Percentiles rank a stretch among this genome's conserved stretches.
Evolutionary conservation across 2,888 invertebrate species (phyloP).

Genomic region (Pachymerium ferrugineum): DNA sequence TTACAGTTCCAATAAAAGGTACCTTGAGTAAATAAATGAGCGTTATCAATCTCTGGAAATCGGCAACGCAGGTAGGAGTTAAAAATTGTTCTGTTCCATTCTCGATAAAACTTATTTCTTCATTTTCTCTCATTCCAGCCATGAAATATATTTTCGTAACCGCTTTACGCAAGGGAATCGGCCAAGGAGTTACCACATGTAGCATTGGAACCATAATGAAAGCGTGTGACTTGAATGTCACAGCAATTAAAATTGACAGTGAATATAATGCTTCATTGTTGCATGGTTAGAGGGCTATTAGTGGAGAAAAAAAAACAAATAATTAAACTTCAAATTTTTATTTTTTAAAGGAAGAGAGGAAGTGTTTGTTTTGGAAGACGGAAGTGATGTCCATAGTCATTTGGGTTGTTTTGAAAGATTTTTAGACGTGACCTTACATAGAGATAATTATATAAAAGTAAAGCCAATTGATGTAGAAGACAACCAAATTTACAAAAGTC

Average conservation of each 20-base stretch:
- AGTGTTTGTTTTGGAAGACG: slow-evolving; percentile 97
- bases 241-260: slow-evolving; percentile 98
- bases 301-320: background rate
- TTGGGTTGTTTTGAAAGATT: slow-evolving; percentile 99
- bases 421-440: slow-evolving; percentile 86
- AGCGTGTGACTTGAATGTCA: slow-evolving; percentile 89
- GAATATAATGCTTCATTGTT: slow-evolving; percentile 72
- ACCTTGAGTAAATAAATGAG: too few relatives aligned
- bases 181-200: slow-evolving; percentile 92
- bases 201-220: slow-evolving; percentile 93
- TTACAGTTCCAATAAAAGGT: too few relatives aligned
- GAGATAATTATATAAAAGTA: slow-evolving; percentile 97
- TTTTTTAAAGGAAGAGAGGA: slow-evolving; percentile 70
- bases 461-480: slow-evolving; percentile 97
- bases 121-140: too few relatives aligned
- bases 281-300: too few relatives aligned
- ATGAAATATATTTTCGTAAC: slow-evolving; percentile 99
- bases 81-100: too few relatives aligned
- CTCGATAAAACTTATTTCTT: too few relatives aligned
- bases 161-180: slow-evolving; percentile 98
- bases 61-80: too few relatives aligned
- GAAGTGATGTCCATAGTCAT: slow-evolving; percentile 98
- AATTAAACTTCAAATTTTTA: background rate
- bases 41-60: too few relatives aligned
- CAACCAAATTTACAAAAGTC: slow-evolving; percentile 97